A percentile compares a stretch with the other conserved stretches of the same genome.
These are phyloP conservation scores for Meteorus cinctellus DNA, from an alignment of 2,888 invertebrate genomes.

Conservation along the genomic window DNA sequence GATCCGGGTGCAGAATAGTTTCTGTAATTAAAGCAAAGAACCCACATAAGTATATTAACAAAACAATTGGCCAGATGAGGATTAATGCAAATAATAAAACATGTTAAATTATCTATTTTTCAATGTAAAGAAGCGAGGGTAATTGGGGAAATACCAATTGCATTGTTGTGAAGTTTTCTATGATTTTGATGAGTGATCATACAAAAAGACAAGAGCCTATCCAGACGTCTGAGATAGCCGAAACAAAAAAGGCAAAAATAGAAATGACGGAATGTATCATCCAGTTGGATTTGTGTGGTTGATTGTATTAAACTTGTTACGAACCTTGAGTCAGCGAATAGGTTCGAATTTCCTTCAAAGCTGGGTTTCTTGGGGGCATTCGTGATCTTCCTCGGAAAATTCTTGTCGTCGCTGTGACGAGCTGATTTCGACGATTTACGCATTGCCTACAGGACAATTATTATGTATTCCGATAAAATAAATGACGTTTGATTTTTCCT, in stretches of 20 bases:
- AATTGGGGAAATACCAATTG: neutral
- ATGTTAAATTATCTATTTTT: neutral
- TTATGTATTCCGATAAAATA: neutral
- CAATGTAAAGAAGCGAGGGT: neutral
- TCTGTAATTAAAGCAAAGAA: neutral
- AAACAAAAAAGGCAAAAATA: slow-evolving; percentile 13
- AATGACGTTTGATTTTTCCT: no score
- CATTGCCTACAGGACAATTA: slow-evolving; percentile 52
- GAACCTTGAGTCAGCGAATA: slow-evolving; percentile 66
- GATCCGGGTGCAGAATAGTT: neutral
- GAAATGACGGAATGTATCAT: slow-evolving; percentile 30
- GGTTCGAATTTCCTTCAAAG: slow-evolving; percentile 58
- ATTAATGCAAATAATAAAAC: neutral
- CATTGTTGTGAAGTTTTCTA: neutral
- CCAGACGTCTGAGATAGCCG: neutral
- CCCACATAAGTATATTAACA: neutral
- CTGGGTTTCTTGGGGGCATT: slow-evolving; percentile 61
- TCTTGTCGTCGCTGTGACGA: slow-evolving; percentile 70
- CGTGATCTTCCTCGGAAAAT: slow-evolving; percentile 65
- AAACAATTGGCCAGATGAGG: no score
- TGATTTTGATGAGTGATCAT: neutral
- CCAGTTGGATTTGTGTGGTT: slow-evolving; percentile 32
- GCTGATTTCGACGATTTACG: slow-evolving; percentile 68
- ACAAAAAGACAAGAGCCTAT: neutral
- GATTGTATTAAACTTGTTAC: slow-evolving; percentile 54